phyloP scores from a whole-genome alignment of 2,888 invertebrate species.

The Troilus luridus region DNA sequence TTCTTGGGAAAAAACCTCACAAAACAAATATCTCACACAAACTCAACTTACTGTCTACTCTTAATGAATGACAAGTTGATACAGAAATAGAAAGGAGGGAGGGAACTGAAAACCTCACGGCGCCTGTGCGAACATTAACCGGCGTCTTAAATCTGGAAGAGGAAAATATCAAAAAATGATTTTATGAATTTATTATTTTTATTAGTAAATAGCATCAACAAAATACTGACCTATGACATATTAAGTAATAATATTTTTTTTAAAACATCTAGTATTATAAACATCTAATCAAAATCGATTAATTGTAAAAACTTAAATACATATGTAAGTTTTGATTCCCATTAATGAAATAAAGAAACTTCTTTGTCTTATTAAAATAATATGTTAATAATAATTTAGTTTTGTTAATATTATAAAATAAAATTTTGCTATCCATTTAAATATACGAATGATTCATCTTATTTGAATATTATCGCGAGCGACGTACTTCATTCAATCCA shows the following conservation, averaged over 20 bases:
- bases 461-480: background rate
- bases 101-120: conserved; percentile 15
- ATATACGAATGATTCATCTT: background rate
- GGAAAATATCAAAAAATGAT: background rate
- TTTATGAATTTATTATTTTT: background rate
- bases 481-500: too few relatives aligned
- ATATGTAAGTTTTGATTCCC: background rate
- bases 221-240: background rate
- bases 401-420: too few relatives aligned
- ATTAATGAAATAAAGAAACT: background rate
- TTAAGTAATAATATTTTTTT: background rate
- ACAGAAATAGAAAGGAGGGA: conserved; percentile 37
- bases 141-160: background rate
- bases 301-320: background rate
- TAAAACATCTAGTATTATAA: background rate
- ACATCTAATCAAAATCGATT: background rate
- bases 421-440: background rate
- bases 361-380: too few relatives aligned
- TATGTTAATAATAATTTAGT: too few relatives aligned
- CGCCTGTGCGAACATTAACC: background rate
- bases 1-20: background rate
- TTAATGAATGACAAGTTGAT: conserved; percentile 26
- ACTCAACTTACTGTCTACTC: background rate
- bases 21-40: background rate
- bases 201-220: background rate